Percentiles rank a stretch among this genome's conserved stretches.
These are phyloP conservation scores for Adrianichthys oophorus DNA, from an alignment of 2,797 vertebrate genomes.

Conservation along the genomic window DNA sequence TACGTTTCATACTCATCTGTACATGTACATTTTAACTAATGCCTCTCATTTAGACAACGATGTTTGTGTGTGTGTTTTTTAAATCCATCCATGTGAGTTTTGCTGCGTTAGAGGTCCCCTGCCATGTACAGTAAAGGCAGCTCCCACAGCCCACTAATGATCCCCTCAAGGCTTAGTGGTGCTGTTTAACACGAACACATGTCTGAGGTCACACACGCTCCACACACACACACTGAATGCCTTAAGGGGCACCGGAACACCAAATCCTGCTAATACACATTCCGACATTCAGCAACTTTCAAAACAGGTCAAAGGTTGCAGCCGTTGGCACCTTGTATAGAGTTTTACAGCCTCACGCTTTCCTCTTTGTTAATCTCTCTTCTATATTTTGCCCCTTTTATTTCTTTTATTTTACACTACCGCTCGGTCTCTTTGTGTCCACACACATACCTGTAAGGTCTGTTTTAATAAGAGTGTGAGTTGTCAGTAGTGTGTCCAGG, in stretches of 20 bases:
- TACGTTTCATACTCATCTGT: conserved; percentile 4
- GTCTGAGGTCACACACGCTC: conserved; percentile 65
- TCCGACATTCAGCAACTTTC: conserved; percentile 65
- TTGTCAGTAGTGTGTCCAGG: conserved; percentile 65
- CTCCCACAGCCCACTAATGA: conserved; percentile 70
- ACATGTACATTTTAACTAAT: not conserved
- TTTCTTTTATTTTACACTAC: conserved; percentile 26
- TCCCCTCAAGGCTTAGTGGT: conserved; percentile 66
- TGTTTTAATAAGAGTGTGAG: conserved; percentile 55
- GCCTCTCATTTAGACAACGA: conserved; percentile 4
- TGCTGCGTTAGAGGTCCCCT: conserved; percentile 33
- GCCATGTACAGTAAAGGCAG: conserved; percentile 70
- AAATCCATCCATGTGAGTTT: not conserved
- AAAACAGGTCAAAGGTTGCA: conserved; percentile 61
- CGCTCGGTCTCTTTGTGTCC: conserved; percentile 5
- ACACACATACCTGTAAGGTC: conserved; percentile 45
- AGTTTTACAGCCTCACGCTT: conserved; percentile 56
- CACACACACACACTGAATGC: conserved; percentile 35
- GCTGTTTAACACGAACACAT: conserved; percentile 74
- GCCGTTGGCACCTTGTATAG: conserved; percentile 69
- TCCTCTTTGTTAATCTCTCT: conserved; percentile 37
- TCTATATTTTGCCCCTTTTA: conserved; percentile 39
- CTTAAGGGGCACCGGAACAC: conserved; percentile 66
- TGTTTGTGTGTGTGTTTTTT: conserved; percentile 4
- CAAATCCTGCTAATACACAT: conserved; percentile 69